Conservation (phyloP, 1,140 invertebrate genomes). For the Megalonaias nervosa region DNA sequence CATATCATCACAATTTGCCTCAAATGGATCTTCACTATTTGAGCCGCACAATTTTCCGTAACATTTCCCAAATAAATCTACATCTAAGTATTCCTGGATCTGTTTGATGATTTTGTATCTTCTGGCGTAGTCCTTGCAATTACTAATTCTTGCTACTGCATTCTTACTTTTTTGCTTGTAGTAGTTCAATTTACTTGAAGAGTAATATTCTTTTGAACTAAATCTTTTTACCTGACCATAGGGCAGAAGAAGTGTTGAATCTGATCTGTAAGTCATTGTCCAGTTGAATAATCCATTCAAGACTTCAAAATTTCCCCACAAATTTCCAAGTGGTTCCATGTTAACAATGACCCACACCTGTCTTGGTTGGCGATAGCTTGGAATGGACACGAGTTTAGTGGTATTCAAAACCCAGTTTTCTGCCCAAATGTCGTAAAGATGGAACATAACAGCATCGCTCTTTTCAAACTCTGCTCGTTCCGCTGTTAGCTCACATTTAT, state of each 20-base stretch:
- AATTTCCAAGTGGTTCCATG: conserved; percentile 50
- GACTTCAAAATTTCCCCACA: conserved; percentile 33
- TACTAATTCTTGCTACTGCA: conserved; percentile 78
- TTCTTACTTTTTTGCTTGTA: conserved; percentile 38
- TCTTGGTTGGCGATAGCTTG: conserved; percentile 37
- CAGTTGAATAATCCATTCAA: conserved; percentile 54
- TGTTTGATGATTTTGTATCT: conserved; percentile 74
- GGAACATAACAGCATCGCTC: conserved; percentile 61
- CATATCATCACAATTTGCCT: conserved; percentile 44
- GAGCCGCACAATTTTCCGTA: conserved; percentile 46
- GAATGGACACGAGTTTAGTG: conserved; percentile 27
- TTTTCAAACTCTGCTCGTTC: conserved; percentile 40
- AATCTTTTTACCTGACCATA: conserved; percentile 38
- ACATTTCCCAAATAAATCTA: conserved; percentile 79
- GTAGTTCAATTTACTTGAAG: conserved; percentile 13
- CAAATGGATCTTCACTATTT: too few relatives aligned
- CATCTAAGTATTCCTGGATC: conserved; percentile 73
- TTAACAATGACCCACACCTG: conserved; percentile 57
- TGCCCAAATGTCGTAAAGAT: conserved; percentile 42
- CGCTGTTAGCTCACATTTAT: conserved; percentile 47
- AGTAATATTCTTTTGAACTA: background rate
- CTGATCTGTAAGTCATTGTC: conserved; percentile 54
- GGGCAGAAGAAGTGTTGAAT: conserved; percentile 49
- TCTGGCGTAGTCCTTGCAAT: too few relatives aligned
- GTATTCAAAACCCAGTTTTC: conserved; percentile 26